phyloP scores from a whole-genome alignment of 1,140 invertebrate species.

The Capitella teleta region DNA sequence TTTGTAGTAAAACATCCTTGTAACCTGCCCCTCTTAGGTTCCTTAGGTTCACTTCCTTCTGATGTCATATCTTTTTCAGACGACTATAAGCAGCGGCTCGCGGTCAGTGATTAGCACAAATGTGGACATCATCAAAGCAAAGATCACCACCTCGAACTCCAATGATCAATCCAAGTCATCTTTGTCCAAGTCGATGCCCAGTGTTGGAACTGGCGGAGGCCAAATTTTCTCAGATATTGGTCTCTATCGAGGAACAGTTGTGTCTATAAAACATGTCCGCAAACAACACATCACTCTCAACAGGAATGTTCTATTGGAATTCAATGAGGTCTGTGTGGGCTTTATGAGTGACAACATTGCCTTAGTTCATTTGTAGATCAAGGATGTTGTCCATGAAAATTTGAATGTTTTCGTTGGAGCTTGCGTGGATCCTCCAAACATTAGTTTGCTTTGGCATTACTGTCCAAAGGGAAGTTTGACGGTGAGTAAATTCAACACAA shows the following conservation, averaged over 20 bases:
- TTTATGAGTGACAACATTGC: not conserved
- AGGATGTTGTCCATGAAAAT: slow-evolving; percentile 80
- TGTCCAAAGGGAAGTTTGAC: slow-evolving; percentile 55
- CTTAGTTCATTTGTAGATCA: slow-evolving; percentile 1
- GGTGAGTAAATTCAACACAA: not conserved
- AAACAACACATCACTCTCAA: slow-evolving; percentile 13
- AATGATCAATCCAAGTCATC: too few species aligned
- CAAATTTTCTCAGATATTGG: slow-evolving; percentile 11
- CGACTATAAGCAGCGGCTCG: too few species aligned
- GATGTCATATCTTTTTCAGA: too few species aligned
- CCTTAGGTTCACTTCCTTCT: too few species aligned
- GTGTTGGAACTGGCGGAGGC: too few species aligned
- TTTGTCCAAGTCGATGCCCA: too few species aligned
- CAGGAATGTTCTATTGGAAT: slow-evolving; percentile 10
- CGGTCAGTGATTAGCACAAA: too few species aligned
- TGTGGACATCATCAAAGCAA: too few species aligned
- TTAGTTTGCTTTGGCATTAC: slow-evolving; percentile 58
- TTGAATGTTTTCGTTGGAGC: slow-evolving; percentile 81
- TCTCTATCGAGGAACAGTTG: slow-evolving; percentile 7
- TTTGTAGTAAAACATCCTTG: too few species aligned
- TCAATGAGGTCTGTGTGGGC: slow-evolving; percentile 11
- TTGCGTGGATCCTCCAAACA: slow-evolving; percentile 59
- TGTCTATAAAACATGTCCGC: slow-evolving; percentile 12
- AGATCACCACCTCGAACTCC: too few species aligned
- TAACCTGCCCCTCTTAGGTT: too few species aligned